These are phyloP conservation scores for Pheosia gnoma DNA, from an alignment of 2,888 invertebrate species.

Conservation along the genomic window DNA sequence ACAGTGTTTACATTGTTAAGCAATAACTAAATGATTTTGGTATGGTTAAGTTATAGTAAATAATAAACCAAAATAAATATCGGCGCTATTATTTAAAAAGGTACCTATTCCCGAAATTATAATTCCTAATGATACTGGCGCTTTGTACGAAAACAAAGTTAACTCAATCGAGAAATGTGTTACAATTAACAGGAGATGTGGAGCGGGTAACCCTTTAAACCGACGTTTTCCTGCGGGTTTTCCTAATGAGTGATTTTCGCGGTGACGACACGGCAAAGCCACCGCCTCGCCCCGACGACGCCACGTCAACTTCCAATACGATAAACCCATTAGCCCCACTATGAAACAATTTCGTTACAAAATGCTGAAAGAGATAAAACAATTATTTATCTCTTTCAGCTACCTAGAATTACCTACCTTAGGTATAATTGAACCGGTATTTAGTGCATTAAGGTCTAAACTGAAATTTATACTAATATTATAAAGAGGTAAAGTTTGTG, in stretches of 20 bases:
- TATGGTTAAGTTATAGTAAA: too few relatives aligned
- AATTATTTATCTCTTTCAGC: neutral
- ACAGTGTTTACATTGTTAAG: too few relatives aligned
- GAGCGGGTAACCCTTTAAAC: constrained; percentile 60
- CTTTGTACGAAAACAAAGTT: constrained; percentile 26
- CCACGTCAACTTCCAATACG: constrained; percentile 67
- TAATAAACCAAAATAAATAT: too few relatives aligned
- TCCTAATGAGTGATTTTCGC: constrained; percentile 69
- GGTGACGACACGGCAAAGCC: constrained; percentile 54
- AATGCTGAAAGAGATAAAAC: too few relatives aligned
- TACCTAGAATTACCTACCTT: too few relatives aligned
- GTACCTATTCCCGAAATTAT: neutral
- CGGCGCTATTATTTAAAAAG: too few relatives aligned
- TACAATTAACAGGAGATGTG: constrained; percentile 53
- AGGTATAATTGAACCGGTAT: too few relatives aligned
- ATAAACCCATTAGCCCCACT: constrained; percentile 32
- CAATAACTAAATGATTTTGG: too few relatives aligned
- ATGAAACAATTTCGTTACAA: neutral
- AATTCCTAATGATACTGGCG: neutral
- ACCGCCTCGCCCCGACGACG: constrained; percentile 47
- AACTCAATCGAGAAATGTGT: constrained; percentile 56
- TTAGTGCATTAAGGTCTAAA: too few relatives aligned
- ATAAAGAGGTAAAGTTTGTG: too few relatives aligned
- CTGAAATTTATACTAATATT: too few relatives aligned
- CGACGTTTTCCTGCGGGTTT: constrained; percentile 62